Conservation (phyloP, 2,113 vertebrate genomes). For the Thalassarche chlororhynchos region DNA sequence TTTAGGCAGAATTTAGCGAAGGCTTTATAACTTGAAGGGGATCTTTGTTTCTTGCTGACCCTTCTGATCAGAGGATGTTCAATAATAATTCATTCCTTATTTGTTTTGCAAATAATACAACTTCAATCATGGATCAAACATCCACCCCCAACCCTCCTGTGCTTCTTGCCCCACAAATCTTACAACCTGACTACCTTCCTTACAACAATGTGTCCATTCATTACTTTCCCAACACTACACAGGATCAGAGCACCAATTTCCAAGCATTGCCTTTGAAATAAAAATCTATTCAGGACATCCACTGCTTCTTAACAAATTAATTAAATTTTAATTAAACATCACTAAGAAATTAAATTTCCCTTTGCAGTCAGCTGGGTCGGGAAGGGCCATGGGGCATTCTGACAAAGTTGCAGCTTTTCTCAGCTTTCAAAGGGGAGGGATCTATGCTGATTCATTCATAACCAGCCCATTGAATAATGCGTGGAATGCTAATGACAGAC, state of each 20-base stretch:
- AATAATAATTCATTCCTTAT: neutral
- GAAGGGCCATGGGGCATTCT: constrained; percentile 14
- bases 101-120: neutral
- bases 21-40: neutral
- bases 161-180: neutral
- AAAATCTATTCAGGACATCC: constrained; percentile 4
- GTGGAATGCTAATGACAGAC: neutral
- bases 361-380: neutral
- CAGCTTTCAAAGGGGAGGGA: neutral
- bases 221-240: neutral
- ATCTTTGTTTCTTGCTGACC: neutral
- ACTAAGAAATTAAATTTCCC: neutral
- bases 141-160: neutral
- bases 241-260: neutral
- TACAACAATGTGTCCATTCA: neutral
- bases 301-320: neutral
- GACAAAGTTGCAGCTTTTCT: neutral
- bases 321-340: constrained; percentile 29
- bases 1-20: neutral
- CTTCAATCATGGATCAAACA: neutral
- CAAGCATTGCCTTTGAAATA: neutral
- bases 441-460: constrained; percentile 7
- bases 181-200: neutral
- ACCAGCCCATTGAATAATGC: neutral
- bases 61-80: neutral